Evolutionary conservation across 2,888 invertebrate species (phyloP).

Genomic region (Ellobium chinense): DNA sequence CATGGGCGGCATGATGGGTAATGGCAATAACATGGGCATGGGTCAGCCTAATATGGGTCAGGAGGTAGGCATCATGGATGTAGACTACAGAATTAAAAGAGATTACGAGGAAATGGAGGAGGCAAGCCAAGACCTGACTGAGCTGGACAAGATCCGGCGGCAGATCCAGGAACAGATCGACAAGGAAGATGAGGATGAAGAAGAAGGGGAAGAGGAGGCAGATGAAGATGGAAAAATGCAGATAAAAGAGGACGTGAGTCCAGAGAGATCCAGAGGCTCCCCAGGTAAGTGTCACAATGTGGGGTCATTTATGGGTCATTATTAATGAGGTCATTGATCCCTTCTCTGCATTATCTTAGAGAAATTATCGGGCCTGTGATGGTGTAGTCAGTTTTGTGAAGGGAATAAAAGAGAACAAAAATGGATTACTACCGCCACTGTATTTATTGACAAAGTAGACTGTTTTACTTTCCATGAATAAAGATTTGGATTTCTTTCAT

Average conservation of each 20-base stretch:
- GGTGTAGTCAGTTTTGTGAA: no score
- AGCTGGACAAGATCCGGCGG: constrained; percentile 40
- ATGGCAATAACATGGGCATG: background rate
- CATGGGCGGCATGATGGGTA: background rate
- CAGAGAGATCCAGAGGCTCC: background rate
- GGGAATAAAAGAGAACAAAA: no score
- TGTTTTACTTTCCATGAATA: no score
- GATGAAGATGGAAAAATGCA: background rate
- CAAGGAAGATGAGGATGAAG: constrained; percentile 30
- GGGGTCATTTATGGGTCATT: background rate
- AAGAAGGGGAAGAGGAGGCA: constrained; percentile 11
- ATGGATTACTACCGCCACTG: no score
- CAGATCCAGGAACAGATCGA: constrained; percentile 42
- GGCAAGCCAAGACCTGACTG: constrained; percentile 28
- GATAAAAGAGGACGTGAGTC: background rate
- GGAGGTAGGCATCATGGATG: constrained; percentile 44
- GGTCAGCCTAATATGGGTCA: constrained; percentile 5
- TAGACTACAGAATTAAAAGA: constrained; percentile 37
- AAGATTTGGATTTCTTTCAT: no score
- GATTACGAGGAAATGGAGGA: constrained; percentile 30
- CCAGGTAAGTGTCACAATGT: background rate
- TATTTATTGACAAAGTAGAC: no score
- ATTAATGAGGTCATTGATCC: background rate
- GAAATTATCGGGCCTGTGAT: no score
- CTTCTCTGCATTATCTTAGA: no score